These are phyloP conservation scores for Pipra filicauda DNA, from an alignment of 2,113 vertebrate genomes.

Conservation along the genomic window DNA sequence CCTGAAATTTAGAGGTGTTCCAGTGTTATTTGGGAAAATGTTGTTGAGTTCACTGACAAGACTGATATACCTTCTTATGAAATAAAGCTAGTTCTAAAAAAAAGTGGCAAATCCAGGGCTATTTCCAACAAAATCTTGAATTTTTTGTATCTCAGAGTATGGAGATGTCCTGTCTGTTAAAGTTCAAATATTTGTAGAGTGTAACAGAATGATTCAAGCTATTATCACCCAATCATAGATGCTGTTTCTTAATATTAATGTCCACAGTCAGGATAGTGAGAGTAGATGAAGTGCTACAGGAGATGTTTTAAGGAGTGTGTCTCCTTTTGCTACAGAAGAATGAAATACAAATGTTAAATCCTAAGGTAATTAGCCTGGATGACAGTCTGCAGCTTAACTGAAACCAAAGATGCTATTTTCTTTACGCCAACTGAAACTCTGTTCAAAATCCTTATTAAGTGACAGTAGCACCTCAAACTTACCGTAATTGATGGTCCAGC, in stretches of 20 bases:
- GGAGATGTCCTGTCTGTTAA: neutral
- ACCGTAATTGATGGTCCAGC: slow-evolving; percentile 94
- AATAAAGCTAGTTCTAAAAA: neutral
- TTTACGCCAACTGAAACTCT: neutral
- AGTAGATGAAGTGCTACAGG: neutral
- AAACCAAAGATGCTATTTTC: neutral
- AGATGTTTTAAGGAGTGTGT: neutral
- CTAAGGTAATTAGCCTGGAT: neutral
- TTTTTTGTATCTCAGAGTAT: neutral
- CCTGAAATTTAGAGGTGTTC: neutral
- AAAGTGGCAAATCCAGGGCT: neutral
- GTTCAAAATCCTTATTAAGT: neutral
- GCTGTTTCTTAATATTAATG: neutral
- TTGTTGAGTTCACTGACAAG: neutral
- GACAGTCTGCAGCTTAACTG: neutral
- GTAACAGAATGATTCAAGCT: neutral
- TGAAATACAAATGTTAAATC: neutral
- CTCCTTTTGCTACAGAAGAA: neutral
- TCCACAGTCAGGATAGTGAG: neutral
- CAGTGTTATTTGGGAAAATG: neutral
- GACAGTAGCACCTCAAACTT: slow-evolving; percentile 22
- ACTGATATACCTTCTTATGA: neutral
- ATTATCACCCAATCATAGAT: neutral
- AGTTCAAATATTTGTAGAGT: neutral
- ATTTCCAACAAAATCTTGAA: neutral